phyloP scores from a whole-genome alignment of 1,140 invertebrate species.

The Drosophila nannoptera region DNA sequence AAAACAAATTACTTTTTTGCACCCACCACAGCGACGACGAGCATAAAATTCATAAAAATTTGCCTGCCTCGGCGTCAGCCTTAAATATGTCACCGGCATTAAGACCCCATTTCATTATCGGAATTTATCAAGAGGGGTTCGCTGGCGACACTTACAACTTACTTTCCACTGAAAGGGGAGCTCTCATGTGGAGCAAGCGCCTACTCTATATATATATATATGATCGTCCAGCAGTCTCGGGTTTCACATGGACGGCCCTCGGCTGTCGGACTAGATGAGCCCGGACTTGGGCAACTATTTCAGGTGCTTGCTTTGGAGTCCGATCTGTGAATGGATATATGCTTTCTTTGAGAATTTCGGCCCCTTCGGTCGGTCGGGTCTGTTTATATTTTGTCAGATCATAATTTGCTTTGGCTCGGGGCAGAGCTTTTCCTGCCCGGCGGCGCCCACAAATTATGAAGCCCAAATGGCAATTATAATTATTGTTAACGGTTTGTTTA shows the following conservation, averaged over 20 bases:
- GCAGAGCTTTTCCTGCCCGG: slow-evolving; percentile 63
- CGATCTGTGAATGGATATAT: background rate
- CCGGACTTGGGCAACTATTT: too few species aligned
- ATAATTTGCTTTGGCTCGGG: slow-evolving; percentile 56
- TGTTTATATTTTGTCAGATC: slow-evolving; percentile 71
- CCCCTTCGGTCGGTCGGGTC: slow-evolving; percentile 9
- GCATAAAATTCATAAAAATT: slow-evolving; percentile 76
- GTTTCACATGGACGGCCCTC: too few species aligned
- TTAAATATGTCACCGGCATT: slow-evolving; percentile 53
- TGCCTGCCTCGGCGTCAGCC: slow-evolving; percentile 50
- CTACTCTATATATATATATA: too few species aligned
- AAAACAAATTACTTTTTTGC: slow-evolving; percentile 78
- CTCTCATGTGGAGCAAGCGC: too few species aligned
- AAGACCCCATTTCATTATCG: slow-evolving; percentile 23
- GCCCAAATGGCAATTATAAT: slow-evolving; percentile 75
- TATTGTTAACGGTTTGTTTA: slow-evolving; percentile 77
- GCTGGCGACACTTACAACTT: background rate
- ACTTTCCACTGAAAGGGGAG: too few species aligned
- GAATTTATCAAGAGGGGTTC: background rate
- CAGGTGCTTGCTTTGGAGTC: too few species aligned
- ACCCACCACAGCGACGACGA: slow-evolving; percentile 70
- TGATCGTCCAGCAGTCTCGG: too few species aligned
- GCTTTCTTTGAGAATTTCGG: background rate
- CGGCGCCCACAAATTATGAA: slow-evolving; percentile 62
- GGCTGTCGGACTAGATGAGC: too few species aligned